Conservation (phyloP, 53 echinoderm and acorn worm species). For the Crossaster papposus region DNA sequence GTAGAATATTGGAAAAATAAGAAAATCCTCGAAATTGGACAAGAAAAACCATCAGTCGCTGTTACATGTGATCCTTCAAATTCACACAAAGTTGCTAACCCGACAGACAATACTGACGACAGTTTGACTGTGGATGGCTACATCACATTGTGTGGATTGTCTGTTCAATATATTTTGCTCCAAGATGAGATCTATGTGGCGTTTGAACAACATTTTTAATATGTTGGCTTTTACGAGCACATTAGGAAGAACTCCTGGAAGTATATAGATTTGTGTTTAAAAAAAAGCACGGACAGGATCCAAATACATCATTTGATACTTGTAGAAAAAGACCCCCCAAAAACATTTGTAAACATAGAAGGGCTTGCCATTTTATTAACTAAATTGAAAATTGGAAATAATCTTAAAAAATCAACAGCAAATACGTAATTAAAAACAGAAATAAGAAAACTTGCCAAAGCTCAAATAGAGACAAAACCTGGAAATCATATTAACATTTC, state of each 20-base stretch:
- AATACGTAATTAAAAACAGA: not conserved
- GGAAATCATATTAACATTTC: not conserved
- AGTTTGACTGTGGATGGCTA: no score
- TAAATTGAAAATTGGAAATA: not conserved
- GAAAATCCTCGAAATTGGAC: no score
- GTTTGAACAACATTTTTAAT: not conserved
- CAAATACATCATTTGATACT: no score
- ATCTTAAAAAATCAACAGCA: not conserved
- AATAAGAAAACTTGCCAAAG: not conserved
- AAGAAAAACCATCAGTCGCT: no score
- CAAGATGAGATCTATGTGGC: not conserved
- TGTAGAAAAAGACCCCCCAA: not conserved
- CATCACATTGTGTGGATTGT: not conserved
- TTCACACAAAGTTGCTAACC: no score
- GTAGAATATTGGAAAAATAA: not conserved
- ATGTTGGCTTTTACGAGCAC: not conserved
- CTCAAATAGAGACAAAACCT: not conserved
- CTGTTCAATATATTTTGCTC: not conserved
- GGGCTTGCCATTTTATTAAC: not conserved
- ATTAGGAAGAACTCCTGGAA: slow-evolving; percentile 7
- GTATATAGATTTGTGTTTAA: not conserved
- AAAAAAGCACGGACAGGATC: no score
- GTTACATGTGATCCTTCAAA: no score
- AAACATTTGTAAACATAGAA: not conserved
- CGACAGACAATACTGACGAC: no score